Percentiles rank a stretch among this genome's conserved stretches.
Conservation (phyloP, 2,797 vertebrate species). For the Ptychadena robeensis region DNA sequence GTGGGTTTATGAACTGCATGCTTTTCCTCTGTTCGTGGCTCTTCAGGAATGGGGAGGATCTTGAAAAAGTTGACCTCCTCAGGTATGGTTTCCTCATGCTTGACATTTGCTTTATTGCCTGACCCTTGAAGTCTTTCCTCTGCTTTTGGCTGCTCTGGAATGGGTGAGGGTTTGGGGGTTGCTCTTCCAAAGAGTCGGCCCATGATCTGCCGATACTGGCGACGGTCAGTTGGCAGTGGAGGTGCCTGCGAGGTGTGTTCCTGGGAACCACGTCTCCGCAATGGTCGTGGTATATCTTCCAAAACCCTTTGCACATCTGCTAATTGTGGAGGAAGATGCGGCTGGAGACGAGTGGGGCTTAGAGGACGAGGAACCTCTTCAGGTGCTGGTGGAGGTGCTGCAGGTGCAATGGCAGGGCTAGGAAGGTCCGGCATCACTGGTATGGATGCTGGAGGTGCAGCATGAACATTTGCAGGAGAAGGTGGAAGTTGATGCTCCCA, state of each 20-base stretch:
- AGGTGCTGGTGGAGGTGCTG: background rate
- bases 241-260: slow-evolving; percentile 72
- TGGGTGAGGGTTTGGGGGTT: background rate
- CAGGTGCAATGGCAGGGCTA: background rate
- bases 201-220: slow-evolving; percentile 87
- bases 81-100: slow-evolving; percentile 67
- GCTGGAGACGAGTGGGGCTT: slow-evolving; percentile 89
- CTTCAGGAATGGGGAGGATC: slow-evolving; percentile 55
- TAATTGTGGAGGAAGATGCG: slow-evolving; percentile 79
- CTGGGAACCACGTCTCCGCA: slow-evolving; percentile 85
- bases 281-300: slow-evolving; percentile 86
- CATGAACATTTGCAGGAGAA: slow-evolving; percentile 9
- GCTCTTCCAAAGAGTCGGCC: slow-evolving; percentile 79
- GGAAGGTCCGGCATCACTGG: slow-evolving; percentile 16
- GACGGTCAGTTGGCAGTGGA: slow-evolving; percentile 74
- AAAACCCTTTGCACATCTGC: slow-evolving; percentile 81
- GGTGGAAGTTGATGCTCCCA: slow-evolving; percentile 68
- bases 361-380: slow-evolving; percentile 78
- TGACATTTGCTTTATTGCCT: background rate
- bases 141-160: slow-evolving; percentile 21
- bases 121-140: slow-evolving; percentile 50
- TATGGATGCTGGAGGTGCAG: background rate
- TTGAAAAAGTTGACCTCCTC: slow-evolving; percentile 67
- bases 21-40: slow-evolving; percentile 6
- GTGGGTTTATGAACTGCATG: slow-evolving; percentile 11